These are phyloP conservation scores for Drosophila longiperda DNA, from an alignment of 2,888 invertebrate species.

Conservation along the genomic window DNA sequence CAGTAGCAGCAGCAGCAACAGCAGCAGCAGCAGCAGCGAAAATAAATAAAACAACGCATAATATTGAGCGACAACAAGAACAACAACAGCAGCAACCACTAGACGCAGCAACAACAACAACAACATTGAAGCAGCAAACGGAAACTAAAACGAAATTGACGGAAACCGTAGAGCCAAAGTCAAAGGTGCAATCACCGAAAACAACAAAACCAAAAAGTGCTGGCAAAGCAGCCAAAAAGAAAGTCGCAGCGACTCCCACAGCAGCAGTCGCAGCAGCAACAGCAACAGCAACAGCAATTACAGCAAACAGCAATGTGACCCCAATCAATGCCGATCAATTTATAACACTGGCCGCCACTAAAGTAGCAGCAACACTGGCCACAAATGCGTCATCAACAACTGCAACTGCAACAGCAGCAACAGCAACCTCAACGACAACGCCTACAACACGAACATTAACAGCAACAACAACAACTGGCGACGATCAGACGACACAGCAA, in stretches of 20 bases:
- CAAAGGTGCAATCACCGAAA: slow-evolving; percentile 76
- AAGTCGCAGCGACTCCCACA: slow-evolving; percentile 49
- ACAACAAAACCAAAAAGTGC: slow-evolving; percentile 67
- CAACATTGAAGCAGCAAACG: slow-evolving; percentile 66
- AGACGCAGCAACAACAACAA: slow-evolving; percentile 52
- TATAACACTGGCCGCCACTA: slow-evolving; percentile 76
- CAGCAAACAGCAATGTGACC: slow-evolving; percentile 75
- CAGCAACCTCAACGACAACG: slow-evolving; percentile 41
- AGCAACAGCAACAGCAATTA: slow-evolving; percentile 35
- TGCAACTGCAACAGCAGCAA: slow-evolving; percentile 31
- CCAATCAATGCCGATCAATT: slow-evolving; percentile 83
- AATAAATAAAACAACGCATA: slow-evolving; percentile 70
- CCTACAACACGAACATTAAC: slow-evolving; percentile 17
- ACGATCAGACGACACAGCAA: slow-evolving; percentile 29
- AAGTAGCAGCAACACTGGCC: slow-evolving; percentile 56
- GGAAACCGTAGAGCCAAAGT: slow-evolving; percentile 70
- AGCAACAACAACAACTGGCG: slow-evolving; percentile 41
- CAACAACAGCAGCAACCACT: slow-evolving; percentile 51
- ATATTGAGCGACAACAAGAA: slow-evolving; percentile 54
- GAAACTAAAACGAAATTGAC: slow-evolving; percentile 72
- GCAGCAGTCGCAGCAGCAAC: slow-evolving; percentile 28
- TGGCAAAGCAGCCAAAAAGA: slow-evolving; percentile 61
- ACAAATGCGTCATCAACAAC: slow-evolving; percentile 41
- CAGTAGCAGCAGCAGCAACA: slow-evolving; percentile 64
- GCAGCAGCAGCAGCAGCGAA: slow-evolving; percentile 60